Conservation (phyloP, 1,140 invertebrate genomes). For the Holotrichia oblita region DNA sequence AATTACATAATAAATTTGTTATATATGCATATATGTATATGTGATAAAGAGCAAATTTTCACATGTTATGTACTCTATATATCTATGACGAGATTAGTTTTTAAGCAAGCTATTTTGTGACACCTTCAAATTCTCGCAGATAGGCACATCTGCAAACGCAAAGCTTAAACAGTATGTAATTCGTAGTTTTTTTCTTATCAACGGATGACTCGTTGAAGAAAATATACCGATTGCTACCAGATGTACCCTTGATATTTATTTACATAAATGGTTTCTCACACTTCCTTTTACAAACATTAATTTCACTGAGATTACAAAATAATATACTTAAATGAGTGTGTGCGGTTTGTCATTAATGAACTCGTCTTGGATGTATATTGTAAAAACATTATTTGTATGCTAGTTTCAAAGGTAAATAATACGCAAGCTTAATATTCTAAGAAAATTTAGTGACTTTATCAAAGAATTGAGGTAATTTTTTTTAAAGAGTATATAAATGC, state of each 20-base stretch:
- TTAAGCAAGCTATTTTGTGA: not conserved
- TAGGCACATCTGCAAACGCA: not conserved
- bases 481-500: too few species aligned
- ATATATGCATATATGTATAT: not conserved
- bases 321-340: not conserved
- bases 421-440: not conserved
- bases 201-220: not conserved
- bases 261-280: slow-evolving; percentile 3
- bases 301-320: not conserved
- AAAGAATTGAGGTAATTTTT: not conserved
- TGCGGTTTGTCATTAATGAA: not conserved
- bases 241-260: slow-evolving; percentile 11
- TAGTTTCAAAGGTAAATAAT: not conserved
- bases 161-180: not conserved
- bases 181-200: not conserved
- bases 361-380: not conserved
- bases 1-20: not conserved
- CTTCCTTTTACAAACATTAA: not conserved
- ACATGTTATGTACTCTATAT: not conserved
- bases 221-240: not conserved
- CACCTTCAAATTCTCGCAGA: not conserved
- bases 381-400: not conserved
- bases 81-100: not conserved
- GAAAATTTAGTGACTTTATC: not conserved
- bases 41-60: not conserved